Evolutionary conservation across 2,113 vertebrate genomes (phyloP).

Genomic region (Tyrannus savana): DNA sequence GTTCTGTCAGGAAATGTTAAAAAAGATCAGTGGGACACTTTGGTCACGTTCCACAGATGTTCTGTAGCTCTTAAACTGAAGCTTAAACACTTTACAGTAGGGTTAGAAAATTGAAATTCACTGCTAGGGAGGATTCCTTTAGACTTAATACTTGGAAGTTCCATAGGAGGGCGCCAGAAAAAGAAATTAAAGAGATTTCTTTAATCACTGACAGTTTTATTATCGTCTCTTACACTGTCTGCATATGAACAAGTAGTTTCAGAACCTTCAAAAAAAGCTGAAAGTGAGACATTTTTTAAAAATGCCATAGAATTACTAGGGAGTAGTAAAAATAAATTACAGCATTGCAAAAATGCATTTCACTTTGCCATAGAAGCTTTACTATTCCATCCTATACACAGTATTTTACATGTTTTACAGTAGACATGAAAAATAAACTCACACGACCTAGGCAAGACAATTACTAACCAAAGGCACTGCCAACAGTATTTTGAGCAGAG

Average conservation of each 20-base stretch:
- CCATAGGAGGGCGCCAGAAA: background rate
- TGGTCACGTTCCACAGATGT: background rate
- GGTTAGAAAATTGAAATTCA: background rate
- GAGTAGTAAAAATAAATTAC: conserved; percentile 74
- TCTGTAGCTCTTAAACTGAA: background rate
- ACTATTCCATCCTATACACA: conserved; percentile 62
- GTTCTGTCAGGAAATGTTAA: background rate
- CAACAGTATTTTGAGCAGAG: conserved; percentile 49
- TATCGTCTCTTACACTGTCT: conserved; percentile 38
- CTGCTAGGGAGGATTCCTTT: background rate
- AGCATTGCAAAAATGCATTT: conserved; percentile 58
- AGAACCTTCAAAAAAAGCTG: conserved; percentile 46
- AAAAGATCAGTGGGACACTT: background rate
- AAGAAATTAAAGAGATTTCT: background rate
- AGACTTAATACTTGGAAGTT: background rate
- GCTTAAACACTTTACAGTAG: background rate
- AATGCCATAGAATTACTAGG: conserved; percentile 41
- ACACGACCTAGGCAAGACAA: conserved; percentile 28
- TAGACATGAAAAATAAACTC: conserved; percentile 48
- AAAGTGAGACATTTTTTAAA: conserved; percentile 42
- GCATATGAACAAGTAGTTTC: conserved; percentile 18
- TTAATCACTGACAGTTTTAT: conserved; percentile 49
- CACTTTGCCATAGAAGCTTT: conserved; percentile 72
- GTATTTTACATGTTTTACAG: conserved; percentile 65
- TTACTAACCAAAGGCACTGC: conserved; percentile 75